Evolutionary conservation across 2,113 vertebrate genomes (phyloP).

Genomic region (Ursus arctos): DNA sequence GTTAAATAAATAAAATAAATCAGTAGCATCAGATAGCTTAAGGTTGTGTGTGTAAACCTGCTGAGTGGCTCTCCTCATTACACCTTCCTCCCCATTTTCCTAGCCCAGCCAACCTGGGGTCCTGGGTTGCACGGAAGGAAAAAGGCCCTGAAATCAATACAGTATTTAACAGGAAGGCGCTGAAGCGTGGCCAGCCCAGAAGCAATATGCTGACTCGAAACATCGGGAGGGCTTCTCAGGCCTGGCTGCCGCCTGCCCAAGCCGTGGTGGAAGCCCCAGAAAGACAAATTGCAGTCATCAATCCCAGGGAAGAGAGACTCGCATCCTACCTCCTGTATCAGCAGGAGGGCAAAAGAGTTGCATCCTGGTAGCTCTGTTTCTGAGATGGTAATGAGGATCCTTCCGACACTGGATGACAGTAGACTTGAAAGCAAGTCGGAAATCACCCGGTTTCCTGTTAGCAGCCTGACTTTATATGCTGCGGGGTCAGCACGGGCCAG

Average conservation of each 20-base stretch:
- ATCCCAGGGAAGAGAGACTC: slow-evolving; percentile 64
- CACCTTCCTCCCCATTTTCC: slow-evolving; percentile 16
- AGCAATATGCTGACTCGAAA: slow-evolving; percentile 65
- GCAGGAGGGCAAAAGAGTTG: slow-evolving; percentile 67
- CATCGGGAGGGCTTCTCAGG: not conserved
- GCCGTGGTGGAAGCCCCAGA: not conserved
- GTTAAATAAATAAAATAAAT: slow-evolving; percentile 66
- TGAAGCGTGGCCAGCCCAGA: slow-evolving; percentile 16
- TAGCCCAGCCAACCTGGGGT: not conserved
- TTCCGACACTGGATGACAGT: slow-evolving; percentile 53
- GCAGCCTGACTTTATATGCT: slow-evolving; percentile 54
- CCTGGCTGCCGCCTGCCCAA: not conserved
- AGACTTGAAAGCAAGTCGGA: slow-evolving; percentile 71
- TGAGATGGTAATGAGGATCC: slow-evolving; percentile 75
- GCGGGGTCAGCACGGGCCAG: slow-evolving; percentile 54
- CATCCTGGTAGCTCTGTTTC: slow-evolving; percentile 61
- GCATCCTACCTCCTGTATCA: slow-evolving; percentile 55
- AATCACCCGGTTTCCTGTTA: slow-evolving; percentile 71
- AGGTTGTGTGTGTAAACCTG: slow-evolving; percentile 32
- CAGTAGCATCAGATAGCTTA: slow-evolving; percentile 8
- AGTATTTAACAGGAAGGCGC: slow-evolving; percentile 63
- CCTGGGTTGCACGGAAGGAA: not conserved
- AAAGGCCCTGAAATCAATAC: slow-evolving; percentile 65
- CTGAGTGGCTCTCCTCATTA: not conserved
- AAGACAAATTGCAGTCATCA: slow-evolving; percentile 77